Conservation (phyloP, 2,797 vertebrate species). For the Melanotaenia parkinsoni region DNA sequence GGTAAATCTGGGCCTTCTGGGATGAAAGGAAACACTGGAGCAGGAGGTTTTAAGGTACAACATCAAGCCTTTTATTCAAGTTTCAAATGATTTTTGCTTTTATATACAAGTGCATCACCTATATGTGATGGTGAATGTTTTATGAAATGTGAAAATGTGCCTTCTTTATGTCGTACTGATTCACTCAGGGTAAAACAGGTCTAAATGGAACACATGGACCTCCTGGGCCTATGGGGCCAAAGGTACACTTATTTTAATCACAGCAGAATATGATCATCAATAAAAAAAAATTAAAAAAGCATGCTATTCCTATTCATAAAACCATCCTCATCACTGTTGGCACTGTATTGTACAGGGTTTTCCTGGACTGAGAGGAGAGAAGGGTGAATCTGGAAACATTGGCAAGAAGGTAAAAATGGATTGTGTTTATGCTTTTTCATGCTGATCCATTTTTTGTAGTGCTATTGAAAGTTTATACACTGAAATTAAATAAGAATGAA, state of each 20-base stretch:
- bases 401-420: constrained; percentile 72
- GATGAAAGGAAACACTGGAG: constrained; percentile 69
- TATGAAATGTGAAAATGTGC: neutral
- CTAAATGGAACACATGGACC: constrained; percentile 63
- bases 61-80: neutral
- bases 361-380: constrained; percentile 75
- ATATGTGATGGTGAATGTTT: neutral
- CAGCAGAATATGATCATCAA: neutral
- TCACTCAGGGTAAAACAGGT: constrained; percentile 65
- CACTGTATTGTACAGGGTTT: constrained; percentile 69
- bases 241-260: constrained; percentile 50
- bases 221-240: constrained; percentile 77
- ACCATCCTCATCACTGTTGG: constrained; percentile 9
- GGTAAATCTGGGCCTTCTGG: constrained; percentile 74
- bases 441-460: neutral
- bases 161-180: constrained; percentile 9
- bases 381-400: constrained; percentile 54
- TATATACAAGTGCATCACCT: neutral
- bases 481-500: no score
- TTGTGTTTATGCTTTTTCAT: neutral
- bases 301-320: neutral
- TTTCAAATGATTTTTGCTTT: neutral
- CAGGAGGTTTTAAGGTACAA: constrained; percentile 73
- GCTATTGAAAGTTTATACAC: neutral
- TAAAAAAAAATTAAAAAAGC: neutral